Evolutionary conservation across 2,113 vertebrate species (phyloP).

Genomic region (Chaenocephalus aceratus): DNA sequence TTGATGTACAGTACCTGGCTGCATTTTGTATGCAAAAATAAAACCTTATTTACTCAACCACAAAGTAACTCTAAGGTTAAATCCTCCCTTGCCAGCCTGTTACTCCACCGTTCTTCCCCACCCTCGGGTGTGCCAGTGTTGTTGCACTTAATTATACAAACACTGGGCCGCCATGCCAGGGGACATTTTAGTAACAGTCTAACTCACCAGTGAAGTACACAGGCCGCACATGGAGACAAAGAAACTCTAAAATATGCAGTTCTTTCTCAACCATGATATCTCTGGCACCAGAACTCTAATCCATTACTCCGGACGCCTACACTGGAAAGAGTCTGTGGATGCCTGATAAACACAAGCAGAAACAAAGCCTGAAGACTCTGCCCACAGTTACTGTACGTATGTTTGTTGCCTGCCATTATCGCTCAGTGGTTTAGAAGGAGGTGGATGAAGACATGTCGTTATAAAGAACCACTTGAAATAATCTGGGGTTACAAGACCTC

Average conservation of each 20-base stretch:
- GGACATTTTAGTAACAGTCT: conserved; percentile 66
- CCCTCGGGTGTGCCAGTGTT: conserved; percentile 54
- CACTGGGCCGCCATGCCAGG: conserved; percentile 59
- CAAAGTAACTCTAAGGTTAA: conserved; percentile 37
- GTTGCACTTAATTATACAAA: conserved; percentile 64
- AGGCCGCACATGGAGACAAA: conserved; percentile 73
- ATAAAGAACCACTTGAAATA: conserved; percentile 45
- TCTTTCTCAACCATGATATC: conserved; percentile 75
- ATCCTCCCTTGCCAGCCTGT: conserved; percentile 48
- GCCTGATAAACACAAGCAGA: conserved; percentile 81
- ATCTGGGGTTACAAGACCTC: conserved; percentile 39
- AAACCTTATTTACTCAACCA: conserved; percentile 36
- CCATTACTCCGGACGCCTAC: conserved; percentile 82
- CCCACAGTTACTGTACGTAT: conserved; percentile 76
- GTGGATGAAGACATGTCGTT: conserved; percentile 44
- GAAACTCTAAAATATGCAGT: conserved; percentile 71
- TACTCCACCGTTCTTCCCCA: conserved; percentile 46
- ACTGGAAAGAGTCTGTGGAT: conserved; percentile 77
- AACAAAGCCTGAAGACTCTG: conserved; percentile 76
- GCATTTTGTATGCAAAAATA: conserved; percentile 20
- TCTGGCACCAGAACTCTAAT: conserved; percentile 76
- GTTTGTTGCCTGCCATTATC: conserved; percentile 60
- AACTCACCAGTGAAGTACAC: conserved; percentile 55
- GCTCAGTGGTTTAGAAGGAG: conserved; percentile 37
- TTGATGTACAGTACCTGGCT: conserved; percentile 17